Base-by-base conservation (phyloP, 1,140 invertebrate genomes). In the Drosophila pseudoobscura region DNA sequence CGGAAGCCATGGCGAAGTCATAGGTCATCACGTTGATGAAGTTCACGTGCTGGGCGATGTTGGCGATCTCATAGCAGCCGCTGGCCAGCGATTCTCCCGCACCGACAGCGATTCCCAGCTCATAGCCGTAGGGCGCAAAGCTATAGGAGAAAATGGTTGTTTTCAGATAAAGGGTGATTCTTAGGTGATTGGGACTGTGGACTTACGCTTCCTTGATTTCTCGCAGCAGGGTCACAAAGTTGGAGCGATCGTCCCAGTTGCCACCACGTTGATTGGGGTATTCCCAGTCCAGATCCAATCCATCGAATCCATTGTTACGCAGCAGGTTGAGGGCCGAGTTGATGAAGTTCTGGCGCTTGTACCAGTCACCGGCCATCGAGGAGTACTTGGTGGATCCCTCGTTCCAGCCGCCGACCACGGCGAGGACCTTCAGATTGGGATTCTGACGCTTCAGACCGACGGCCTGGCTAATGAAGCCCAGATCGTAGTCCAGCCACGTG, bases 241-340 rank as follows among this genome's bases (percentile, higher is more conserved):
- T 92, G 61, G 90, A 57, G 8, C 92, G 89, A 71, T 93, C 91
- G 55, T 92, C 91, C 24, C 93, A 66, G n/a, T 92, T 91, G 1
- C 94, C 94, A 49, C 95, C 95, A 57, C 95, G 91, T 68, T 94
- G 93, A 24, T 92, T 93, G 2, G 95, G 96, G 73, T 96, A 96
- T 65, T 97, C 96, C 96, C 96, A 97, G 82, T 97, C 96, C 2
- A 97, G 15, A 85, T 97, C 96, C 17, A 97, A 93, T 1, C 96
- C 96, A 89, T 97, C 95, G 64, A 97, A 97, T 6, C 93, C 92
- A 72, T 96, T 92, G 29, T 93, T 93, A 47, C 91, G 79, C 0
- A 95, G 59, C 68, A 95, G 94, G 0, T 91, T 66, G 1, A 95
- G 87, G 0, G 94, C 93, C 49, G 93, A 94, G 5, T 92, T 65